phyloP scores from a whole-genome alignment of 2,797 vertebrate genomes.

The Eulemur rubriventer region DNA sequence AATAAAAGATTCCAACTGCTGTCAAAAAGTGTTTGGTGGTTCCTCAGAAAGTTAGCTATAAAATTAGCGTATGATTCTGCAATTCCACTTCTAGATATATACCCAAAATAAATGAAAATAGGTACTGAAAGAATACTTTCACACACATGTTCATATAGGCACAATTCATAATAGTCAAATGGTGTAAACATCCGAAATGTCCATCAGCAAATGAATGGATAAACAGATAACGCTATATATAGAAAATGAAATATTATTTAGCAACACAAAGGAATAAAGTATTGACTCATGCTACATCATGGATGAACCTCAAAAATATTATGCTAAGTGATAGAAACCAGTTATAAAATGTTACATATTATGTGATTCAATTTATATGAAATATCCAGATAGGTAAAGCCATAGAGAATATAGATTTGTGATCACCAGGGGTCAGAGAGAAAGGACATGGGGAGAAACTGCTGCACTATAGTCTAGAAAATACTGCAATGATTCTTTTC shows the following conservation, averaged over 20 bases:
- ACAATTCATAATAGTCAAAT: not conserved
- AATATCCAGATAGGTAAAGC: not conserved
- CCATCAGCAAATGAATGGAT: not conserved
- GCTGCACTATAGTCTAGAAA: rapidly evolving
- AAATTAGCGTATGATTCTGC: not conserved
- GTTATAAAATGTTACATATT: not conserved
- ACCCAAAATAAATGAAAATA: not conserved
- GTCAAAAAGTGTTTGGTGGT: not conserved
- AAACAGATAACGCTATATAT: not conserved
- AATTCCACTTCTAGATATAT: not conserved
- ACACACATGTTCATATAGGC: rapidly evolving
- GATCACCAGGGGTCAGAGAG: rapidly evolving
- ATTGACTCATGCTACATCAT: too few relatives aligned
- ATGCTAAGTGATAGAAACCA: not conserved
- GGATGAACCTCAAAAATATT: not conserved
- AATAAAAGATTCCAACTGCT: not conserved
- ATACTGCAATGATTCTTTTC: not conserved
- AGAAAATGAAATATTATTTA: not conserved
- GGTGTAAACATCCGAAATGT: not conserved
- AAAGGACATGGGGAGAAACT: not conserved
- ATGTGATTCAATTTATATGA: not conserved
- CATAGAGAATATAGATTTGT: not conserved
- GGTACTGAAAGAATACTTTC: not conserved
- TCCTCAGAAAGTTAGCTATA: not conserved
- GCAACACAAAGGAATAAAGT: not conserved